phyloP scores from a whole-genome alignment of 2,888 invertebrate species.

The Hirtodrosophila confusa region DNA sequence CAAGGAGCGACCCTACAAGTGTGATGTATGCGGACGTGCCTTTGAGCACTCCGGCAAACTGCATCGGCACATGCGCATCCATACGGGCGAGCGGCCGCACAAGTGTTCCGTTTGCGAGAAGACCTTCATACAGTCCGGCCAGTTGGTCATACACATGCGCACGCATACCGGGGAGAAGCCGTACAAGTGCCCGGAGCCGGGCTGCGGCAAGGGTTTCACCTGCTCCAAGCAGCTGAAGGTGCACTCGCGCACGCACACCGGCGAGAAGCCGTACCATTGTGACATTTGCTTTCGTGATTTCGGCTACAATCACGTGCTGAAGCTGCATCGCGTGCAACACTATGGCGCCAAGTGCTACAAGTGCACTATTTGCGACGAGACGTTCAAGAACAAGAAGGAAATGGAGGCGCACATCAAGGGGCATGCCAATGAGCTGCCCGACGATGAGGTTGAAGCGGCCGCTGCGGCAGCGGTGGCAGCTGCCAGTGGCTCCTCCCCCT shows the following conservation, averaged over 20 bases:
- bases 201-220: conserved; percentile 95
- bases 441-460: conserved; percentile 83
- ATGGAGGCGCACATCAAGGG: conserved; percentile 95
- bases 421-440: conserved; percentile 88
- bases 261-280: conserved; percentile 95
- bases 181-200: conserved; percentile 92
- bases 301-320: conserved; percentile 95
- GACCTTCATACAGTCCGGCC: conserved; percentile 96
- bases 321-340: conserved; percentile 94
- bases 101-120: conserved; percentile 94
- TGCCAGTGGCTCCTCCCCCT: conserved; percentile 36
- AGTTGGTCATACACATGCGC: conserved; percentile 94
- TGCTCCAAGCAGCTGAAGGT: conserved; percentile 96
- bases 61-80: conserved; percentile 95
- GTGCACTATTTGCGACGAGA: conserved; percentile 95
- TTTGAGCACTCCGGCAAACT: conserved; percentile 96
- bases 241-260: conserved; percentile 95
- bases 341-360: conserved; percentile 96
- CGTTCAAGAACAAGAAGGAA: conserved; percentile 94
- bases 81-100: conserved; percentile 94
- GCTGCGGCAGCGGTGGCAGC: conserved; percentile 40
- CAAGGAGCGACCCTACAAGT: conserved; percentile 95
- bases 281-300: conserved; percentile 96
- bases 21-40: conserved; percentile 93
- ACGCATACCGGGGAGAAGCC: conserved; percentile 95